Evolutionary conservation across 2,888 invertebrate genomes (phyloP), one percentile per base, ranked within the genome.

Genomic region (Camponotus fellah): DNA sequence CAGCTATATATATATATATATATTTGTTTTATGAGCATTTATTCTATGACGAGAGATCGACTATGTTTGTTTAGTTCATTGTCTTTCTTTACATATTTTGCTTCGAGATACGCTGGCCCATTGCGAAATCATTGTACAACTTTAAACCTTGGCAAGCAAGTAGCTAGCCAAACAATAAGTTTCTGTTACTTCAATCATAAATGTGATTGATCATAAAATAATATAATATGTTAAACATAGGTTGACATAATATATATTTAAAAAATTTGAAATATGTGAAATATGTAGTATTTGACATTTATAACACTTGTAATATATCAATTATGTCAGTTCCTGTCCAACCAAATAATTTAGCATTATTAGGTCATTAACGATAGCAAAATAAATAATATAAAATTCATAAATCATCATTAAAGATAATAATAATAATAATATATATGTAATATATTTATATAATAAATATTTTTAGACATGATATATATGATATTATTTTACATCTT

Each of bases 201-300:
- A 53, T n/a, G n/a, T 46, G 2, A n/a, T 49, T 53, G n/a, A n/a
- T 8, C 8, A 53, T n/a, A 53, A 53, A 53, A n/a, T 2, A 53
- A 53, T n/a, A 2, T 2, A n/a, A 53, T 0, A 6, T n/a, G 8
- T 53, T 53, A 5, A 49, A 49, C 5, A 53, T 53, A 53, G n/a
- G 49, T 53, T 53, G 6, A n/a, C 49, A 53, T 8, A 53, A 53
- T 2, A 26, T 53, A 53, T 53, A 0, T 53, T 53, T n/a, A 0
- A 53, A 53, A n/a, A 53, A 53, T 53, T 53, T n/a, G n/a, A 53
- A 53, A 53, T 53, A 53, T 53, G n/a, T n/a, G n/a, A n/a, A 53
- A 26, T 26, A 26, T 26, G 26, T 26, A 26, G 26, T 26, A 26
- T 26, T 26, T 26, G 26, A 26, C 26, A 26, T 26, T 26, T 26